These are phyloP conservation scores for Xylota sylvarum DNA, from an alignment of 2,888 invertebrate genomes.

Conservation along the genomic window DNA sequence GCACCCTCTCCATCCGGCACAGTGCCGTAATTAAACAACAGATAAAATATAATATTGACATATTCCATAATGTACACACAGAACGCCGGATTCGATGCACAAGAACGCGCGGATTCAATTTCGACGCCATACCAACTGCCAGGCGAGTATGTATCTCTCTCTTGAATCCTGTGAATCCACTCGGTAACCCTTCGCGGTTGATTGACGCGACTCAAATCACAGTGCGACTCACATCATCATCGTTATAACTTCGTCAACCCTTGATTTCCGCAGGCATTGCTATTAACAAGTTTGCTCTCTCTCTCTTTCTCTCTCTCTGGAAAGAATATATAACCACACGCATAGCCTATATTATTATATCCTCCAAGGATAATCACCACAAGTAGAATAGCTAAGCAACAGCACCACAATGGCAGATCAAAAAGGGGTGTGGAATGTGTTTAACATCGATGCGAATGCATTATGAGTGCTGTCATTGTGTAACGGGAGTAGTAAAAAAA, in stretches of 20 bases:
- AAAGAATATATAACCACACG: conserved; percentile 51
- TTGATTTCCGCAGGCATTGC: conserved; percentile 52
- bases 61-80: conserved; percentile 63
- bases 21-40: conserved; percentile 73
- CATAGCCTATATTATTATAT: conserved; percentile 20
- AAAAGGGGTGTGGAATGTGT: conserved; percentile 75
- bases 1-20: conserved; percentile 54
- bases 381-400: conserved; percentile 58
- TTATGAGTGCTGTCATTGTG: conserved; percentile 74
- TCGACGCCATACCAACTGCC: conserved; percentile 42
- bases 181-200: conserved; percentile 60
- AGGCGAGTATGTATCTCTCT: neutral
- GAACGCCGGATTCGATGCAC: conserved; percentile 9
- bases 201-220: conserved; percentile 73
- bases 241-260: conserved; percentile 68
- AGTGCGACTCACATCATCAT: conserved; percentile 52
- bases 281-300: conserved; percentile 49
- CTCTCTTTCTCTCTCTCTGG: neutral
- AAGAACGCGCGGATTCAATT: conserved; percentile 62
- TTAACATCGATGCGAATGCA: conserved; percentile 70
- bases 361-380: conserved; percentile 57
- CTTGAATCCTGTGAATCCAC: neutral
- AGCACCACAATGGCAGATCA: conserved; percentile 52
- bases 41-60: conserved; percentile 76
- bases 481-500: conserved; percentile 24